A percentile compares a stretch with the other conserved stretches of the same genome.
Evolutionary conservation across 2,797 vertebrate species (phyloP).

Genomic region (Enteromius fasciolatus): DNA sequence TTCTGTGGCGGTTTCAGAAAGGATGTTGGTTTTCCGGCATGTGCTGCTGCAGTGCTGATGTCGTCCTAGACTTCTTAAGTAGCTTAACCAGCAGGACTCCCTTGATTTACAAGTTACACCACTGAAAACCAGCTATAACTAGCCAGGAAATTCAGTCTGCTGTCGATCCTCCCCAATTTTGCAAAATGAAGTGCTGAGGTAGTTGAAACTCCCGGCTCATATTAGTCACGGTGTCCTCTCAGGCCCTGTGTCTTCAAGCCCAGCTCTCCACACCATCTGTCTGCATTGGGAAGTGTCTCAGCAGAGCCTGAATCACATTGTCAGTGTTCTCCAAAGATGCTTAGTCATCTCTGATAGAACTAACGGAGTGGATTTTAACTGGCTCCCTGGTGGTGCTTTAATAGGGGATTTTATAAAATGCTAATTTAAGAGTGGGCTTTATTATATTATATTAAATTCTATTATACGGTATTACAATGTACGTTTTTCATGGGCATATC

Average conservation of each 20-base stretch:
- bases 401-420: constrained; percentile 16
- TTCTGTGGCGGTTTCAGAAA: neutral
- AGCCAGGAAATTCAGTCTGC: neutral
- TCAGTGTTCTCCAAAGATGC: constrained; percentile 18
- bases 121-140: neutral
- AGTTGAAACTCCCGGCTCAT: constrained; percentile 47
- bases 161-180: constrained; percentile 23
- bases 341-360: constrained; percentile 38
- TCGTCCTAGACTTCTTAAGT: neutral
- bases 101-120: neutral
- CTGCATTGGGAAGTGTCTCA: constrained; percentile 38
- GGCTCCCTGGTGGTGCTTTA: constrained; percentile 10
- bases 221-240: constrained; percentile 57
- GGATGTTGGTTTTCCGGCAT: neutral
- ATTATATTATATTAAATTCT: constrained; percentile 1
- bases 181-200: constrained; percentile 36
- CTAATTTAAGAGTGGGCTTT: constrained; percentile 3
- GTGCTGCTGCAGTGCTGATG: neutral
- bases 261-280: constrained; percentile 55
- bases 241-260: constrained; percentile 53
- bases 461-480: constrained; percentile 1
- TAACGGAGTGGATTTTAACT: constrained; percentile 25
- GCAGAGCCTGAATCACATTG: constrained; percentile 26
- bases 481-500: neutral
- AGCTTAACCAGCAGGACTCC: neutral